Percentiles rank a stretch among this genome's conserved stretches.
These are phyloP conservation scores for Globodera rostochiensis DNA, from an alignment of 1,140 invertebrate genomes.

Conservation along the genomic window DNA sequence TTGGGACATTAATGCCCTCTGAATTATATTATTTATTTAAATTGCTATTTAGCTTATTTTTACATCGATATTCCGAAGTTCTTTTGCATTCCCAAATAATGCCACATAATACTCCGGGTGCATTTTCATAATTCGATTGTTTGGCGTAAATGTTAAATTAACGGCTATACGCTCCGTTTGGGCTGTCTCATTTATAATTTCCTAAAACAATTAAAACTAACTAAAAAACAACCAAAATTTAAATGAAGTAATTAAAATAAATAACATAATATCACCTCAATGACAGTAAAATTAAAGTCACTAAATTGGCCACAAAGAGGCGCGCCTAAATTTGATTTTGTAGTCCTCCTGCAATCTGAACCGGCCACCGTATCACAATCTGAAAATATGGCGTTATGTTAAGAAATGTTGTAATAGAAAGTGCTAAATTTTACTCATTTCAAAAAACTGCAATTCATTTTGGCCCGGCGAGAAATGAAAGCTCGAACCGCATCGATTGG, in stretches of 20 bases:
- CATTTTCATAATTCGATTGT: slow-evolving; percentile 30
- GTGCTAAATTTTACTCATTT: slow-evolving; percentile 30
- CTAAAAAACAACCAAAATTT: not conserved
- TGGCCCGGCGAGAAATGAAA: slow-evolving; percentile 19
- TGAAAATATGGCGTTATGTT: slow-evolving; percentile 22
- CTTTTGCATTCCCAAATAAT: slow-evolving; percentile 54
- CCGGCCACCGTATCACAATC: slow-evolving; percentile 49
- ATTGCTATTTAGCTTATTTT: slow-evolving; percentile 10
- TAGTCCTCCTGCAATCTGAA: slow-evolving; percentile 13
- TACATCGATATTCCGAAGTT: slow-evolving; percentile 35
- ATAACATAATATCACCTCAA: slow-evolving; percentile 12
- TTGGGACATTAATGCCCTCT: not conserved
- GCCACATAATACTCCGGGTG: slow-evolving; percentile 59
- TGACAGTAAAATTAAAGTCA: slow-evolving; percentile 39
- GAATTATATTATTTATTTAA: slow-evolving; percentile 13
- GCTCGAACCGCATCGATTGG: slow-evolving; percentile 33
- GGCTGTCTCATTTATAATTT: slow-evolving; percentile 34
- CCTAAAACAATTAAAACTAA: slow-evolving; percentile 12
- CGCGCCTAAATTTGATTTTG: slow-evolving; percentile 3
- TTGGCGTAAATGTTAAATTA: slow-evolving; percentile 56
- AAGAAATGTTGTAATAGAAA: not conserved
- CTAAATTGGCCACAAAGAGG: slow-evolving; percentile 55
- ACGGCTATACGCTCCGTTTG: slow-evolving; percentile 44
- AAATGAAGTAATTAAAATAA: not conserved
- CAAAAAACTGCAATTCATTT: slow-evolving; percentile 39